Evolutionary conservation across 92 coral and sea anemone species (phyloP), one percentile per base, ranked within the genome.

Genomic region (Paragorgia papillata): DNA sequence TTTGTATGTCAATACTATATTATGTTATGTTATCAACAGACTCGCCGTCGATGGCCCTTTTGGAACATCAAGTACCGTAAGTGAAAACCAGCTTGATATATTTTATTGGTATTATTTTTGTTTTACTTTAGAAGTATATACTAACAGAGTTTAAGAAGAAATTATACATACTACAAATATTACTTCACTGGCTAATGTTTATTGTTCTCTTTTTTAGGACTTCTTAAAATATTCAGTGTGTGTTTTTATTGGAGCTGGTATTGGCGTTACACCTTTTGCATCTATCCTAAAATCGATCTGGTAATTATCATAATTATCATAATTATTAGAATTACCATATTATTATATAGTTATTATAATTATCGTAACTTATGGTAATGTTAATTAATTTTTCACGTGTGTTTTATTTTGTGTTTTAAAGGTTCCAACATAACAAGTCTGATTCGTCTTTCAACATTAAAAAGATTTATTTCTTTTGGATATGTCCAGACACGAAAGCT

Each of bases 1-100:
- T n/a, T n/a, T n/a, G n/a, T n/a, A n/a, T n/a, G n/a, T n/a, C n/a
- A n/a, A n/a, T n/a, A n/a, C n/a, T n/a, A n/a, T n/a, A n/a, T n/a
- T n/a, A n/a, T n/a, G n/a, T n/a, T n/a, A n/a, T n/a, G n/a, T n/a
- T n/a, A 6, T 80, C 24, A 8, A 7, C 27, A 92, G 92, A 64
- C 86, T 90, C 51, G 97, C 97, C 0, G 86, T 92, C 15, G 97
- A 92, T 31, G 97, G 97, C 0, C 96, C 97, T 0, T 92, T 92
- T 67, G 97, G 97, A 54, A 92, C 97, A 0, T 88, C 97, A 0
- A 92, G 96, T 25, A 57, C 90, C 30, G 97, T 92, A 29, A 90
- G 97, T 67, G 8, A 53, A 14, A 15, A n/a, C 21, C 9, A 57
- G 10, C 43, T 10, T 4, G 10, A 37, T 10, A 37, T 10, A 37